phyloP scores from a whole-genome alignment of 2,113 vertebrate genomes.

The Phodopus roborovskii region DNA sequence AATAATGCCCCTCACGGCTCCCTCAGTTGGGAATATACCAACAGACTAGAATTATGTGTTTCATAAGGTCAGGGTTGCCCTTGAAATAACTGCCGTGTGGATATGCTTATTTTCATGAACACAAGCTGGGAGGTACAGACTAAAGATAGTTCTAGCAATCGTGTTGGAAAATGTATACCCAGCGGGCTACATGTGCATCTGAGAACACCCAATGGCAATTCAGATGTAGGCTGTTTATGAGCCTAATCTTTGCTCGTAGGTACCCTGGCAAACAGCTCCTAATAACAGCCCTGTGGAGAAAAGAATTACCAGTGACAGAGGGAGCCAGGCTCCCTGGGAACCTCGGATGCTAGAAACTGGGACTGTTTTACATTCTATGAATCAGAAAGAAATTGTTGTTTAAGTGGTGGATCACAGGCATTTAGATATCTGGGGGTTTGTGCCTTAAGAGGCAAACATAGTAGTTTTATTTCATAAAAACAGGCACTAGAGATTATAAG shows the following conservation, averaged over 20 bases:
- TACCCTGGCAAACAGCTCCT: constrained; percentile 62
- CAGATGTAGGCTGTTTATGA: constrained; percentile 50
- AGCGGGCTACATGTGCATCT: constrained; percentile 30
- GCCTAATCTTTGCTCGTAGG: constrained; percentile 53
- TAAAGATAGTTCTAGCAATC: constrained; percentile 61
- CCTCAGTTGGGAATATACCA: background rate
- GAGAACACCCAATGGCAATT: constrained; percentile 57
- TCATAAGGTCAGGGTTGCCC: constrained; percentile 27
- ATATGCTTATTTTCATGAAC: constrained; percentile 32
- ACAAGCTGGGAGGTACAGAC: constrained; percentile 31
- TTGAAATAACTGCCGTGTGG: constrained; percentile 24
- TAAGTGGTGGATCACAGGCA: background rate
- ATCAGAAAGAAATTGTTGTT: constrained; percentile 43
- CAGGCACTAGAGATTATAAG: constrained; percentile 17
- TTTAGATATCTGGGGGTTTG: background rate
- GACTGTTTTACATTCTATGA: constrained; percentile 4
- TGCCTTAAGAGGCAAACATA: constrained; percentile 7
- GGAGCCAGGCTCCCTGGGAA: constrained; percentile 38
- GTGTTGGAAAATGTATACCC: constrained; percentile 56
- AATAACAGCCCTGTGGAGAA: constrained; percentile 67
- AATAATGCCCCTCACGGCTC: background rate
- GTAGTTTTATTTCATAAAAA: constrained; percentile 50
- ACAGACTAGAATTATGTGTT: background rate
- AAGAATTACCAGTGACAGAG: constrained; percentile 51
- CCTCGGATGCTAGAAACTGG: background rate